These are phyloP conservation scores for Argentina silus DNA, from an alignment of 2,797 vertebrate genomes.

Conservation along the genomic window DNA sequence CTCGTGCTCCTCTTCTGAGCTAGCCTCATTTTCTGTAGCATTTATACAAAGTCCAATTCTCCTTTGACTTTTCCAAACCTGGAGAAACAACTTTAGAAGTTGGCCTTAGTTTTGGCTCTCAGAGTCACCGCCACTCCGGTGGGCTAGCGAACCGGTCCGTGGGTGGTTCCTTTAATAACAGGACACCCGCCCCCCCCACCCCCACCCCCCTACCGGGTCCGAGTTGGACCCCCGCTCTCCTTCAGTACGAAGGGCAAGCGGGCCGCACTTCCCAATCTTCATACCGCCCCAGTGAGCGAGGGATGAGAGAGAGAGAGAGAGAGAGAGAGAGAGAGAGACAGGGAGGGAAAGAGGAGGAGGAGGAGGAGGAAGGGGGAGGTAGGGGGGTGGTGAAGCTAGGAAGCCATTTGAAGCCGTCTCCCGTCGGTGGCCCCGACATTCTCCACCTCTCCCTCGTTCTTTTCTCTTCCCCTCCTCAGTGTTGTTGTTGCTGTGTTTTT, in stretches of 20 bases:
- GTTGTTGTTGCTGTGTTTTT: conserved; percentile 71
- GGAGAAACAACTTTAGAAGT: background rate
- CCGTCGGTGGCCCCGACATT: conserved; percentile 53
- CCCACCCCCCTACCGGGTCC: background rate
- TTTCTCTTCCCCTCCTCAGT: conserved; percentile 50
- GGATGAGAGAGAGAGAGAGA: conserved; percentile 24
- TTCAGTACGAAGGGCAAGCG: conserved; percentile 58
- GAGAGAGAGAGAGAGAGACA: background rate
- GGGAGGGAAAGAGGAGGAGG: conserved; percentile 14
- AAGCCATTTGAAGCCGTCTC: conserved; percentile 69
- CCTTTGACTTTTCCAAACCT: conserved; percentile 58
- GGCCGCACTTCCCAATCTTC: conserved; percentile 59
- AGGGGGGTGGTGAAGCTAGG: conserved; percentile 19
- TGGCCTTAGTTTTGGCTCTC: background rate
- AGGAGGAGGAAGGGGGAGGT: conserved; percentile 3
- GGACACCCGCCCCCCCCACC: conserved; percentile 9
- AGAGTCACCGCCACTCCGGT: background rate
- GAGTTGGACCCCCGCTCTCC: conserved; percentile 53
- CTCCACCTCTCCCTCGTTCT: conserved; percentile 30
- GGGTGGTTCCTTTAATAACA: conserved; percentile 53
- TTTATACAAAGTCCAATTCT: conserved; percentile 65
- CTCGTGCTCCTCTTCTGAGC: conserved; percentile 46
- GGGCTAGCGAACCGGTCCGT: background rate
- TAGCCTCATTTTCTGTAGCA: conserved; percentile 55
- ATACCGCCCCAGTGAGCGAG: conserved; percentile 48